Conservation (phyloP, 23 tunicate species). For the Phallusia fumigata region DNA sequence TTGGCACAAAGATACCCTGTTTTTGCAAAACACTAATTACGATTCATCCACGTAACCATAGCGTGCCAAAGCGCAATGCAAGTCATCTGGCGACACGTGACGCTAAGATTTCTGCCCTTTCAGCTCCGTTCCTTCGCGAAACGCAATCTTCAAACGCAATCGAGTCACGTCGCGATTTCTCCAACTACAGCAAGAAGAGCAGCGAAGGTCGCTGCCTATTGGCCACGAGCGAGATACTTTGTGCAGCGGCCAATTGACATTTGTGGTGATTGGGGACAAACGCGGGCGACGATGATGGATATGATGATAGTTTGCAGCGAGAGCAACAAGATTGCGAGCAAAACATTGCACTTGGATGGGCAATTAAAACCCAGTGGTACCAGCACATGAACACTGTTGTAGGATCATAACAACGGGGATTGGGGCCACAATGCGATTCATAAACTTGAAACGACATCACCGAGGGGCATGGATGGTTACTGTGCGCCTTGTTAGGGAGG, state of each 20-base stretch:
- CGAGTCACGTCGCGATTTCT: slow-evolving; percentile 3
- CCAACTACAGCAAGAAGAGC: background rate
- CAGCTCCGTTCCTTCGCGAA: too few relatives aligned
- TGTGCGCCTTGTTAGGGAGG: too few relatives aligned
- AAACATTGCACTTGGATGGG: too few relatives aligned
- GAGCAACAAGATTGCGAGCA: background rate
- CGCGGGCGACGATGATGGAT: background rate
- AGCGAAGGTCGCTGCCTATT: background rate
- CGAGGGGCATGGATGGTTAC: too few relatives aligned
- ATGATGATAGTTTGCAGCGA: background rate
- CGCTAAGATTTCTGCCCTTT: background rate
- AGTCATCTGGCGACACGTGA: background rate
- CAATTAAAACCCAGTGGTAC: too few relatives aligned
- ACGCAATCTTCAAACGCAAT: background rate
- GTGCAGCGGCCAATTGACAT: background rate
- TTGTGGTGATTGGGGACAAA: background rate
- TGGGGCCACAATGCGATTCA: too few relatives aligned
- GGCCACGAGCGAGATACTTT: too few relatives aligned
- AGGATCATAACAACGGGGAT: too few relatives aligned
- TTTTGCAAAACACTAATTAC: background rate
- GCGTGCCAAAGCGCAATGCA: slow-evolving; percentile 1
- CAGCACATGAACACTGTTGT: too few relatives aligned
- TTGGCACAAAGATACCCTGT: background rate
- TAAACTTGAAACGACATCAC: too few relatives aligned
- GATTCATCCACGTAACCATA: background rate